Conservation (phyloP, 1,140 invertebrate species). For the Halictus rubicundus region DNA sequence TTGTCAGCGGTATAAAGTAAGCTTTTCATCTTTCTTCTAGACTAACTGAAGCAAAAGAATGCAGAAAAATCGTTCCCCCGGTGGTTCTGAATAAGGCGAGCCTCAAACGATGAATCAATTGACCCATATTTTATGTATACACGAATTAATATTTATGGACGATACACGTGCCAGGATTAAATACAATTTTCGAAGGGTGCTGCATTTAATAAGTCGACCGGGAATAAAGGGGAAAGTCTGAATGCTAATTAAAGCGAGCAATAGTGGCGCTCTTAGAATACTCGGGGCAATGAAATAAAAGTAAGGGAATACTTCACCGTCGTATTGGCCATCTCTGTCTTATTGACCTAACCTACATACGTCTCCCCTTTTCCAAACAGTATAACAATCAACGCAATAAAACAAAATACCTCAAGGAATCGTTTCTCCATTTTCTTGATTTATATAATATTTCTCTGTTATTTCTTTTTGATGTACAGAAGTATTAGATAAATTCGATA, state of each 20-base stretch:
- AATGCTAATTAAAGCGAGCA: constrained; percentile 43
- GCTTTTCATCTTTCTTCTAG: neutral
- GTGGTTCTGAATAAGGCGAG: neutral
- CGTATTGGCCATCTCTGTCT: neutral
- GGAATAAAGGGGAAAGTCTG: neutral
- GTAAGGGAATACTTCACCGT: neutral
- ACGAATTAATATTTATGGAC: constrained; percentile 33
- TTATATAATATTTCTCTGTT: too few relatives aligned
- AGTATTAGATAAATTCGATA: too few relatives aligned
- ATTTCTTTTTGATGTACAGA: too few relatives aligned
- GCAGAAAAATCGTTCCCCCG: neutral
- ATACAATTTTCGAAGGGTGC: constrained; percentile 12
- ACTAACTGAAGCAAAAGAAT: neutral
- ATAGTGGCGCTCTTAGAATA: constrained; percentile 20
- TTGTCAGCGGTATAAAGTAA: neutral
- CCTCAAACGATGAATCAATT: constrained; percentile 26
- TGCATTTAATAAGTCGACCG: constrained; percentile 26
- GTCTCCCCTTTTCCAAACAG: too few relatives aligned
- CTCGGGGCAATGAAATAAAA: constrained; percentile 6
- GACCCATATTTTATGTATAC: constrained; percentile 24
- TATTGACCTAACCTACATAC: constrained; percentile 12
- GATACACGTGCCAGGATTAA: constrained; percentile 22
- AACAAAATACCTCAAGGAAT: too few relatives aligned
- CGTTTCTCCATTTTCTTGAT: too few relatives aligned
- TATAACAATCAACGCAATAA: too few relatives aligned